Evolutionary conservation across 2,888 invertebrate species (phyloP).

Genomic region (Gari tellinella): DNA sequence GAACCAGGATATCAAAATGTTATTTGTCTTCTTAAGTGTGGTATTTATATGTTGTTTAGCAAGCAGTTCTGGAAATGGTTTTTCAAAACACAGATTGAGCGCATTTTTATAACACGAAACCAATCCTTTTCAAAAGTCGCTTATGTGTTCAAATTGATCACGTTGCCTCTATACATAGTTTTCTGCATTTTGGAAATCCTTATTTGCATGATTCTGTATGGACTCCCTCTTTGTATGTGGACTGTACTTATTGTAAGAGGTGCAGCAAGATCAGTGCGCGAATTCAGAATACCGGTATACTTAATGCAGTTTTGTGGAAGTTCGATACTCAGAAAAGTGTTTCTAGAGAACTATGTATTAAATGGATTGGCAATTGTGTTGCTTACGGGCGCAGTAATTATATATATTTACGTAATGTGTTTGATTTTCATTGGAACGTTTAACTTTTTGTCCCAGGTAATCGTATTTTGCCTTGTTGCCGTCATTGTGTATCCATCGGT

Average conservation of each 20-base stretch:
- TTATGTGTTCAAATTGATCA: no score
- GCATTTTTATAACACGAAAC: no score
- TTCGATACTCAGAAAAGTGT: no score
- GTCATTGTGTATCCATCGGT: constrained; percentile 35
- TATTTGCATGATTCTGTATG: constrained; percentile 28
- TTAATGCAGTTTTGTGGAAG: no score
- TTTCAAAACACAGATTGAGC: constrained; percentile 28
- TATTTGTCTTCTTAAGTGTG: constrained; percentile 18
- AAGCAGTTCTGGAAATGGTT: constrained; percentile 26
- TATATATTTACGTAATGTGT: constrained; percentile 23
- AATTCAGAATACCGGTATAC: background rate
- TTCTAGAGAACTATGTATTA: no score
- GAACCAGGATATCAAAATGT: constrained; percentile 31
- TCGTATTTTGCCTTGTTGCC: constrained; percentile 40
- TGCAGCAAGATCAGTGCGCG: constrained; percentile 10
- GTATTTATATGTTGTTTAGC: constrained; percentile 42
- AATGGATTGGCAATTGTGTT: no score
- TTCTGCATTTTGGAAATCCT: constrained; percentile 30
- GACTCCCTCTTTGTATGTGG: constrained; percentile 28
- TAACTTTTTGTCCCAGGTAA: constrained; percentile 32
- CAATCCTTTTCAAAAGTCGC: no score
- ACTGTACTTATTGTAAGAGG: constrained; percentile 29
- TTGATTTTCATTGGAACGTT: constrained; percentile 42
- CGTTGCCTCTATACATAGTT: constrained; percentile 22
- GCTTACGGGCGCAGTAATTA: background rate